phyloP scores from a whole-genome alignment of 2,888 invertebrate species.

The Agonopterix arenella region DNA sequence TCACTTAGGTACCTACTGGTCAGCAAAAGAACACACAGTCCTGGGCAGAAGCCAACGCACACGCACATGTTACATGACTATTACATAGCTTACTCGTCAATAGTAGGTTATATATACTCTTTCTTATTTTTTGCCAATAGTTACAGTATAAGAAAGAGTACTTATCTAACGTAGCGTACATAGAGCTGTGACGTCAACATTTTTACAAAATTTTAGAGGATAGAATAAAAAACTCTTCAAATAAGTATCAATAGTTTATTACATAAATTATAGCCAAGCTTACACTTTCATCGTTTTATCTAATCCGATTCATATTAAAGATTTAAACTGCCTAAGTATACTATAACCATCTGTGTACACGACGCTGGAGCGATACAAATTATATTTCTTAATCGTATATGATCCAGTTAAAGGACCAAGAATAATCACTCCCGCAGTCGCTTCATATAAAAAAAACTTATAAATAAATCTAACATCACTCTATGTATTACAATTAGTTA shows the following conservation, averaged over 20 bases:
- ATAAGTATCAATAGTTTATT: slow-evolving; percentile 74
- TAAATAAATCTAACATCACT: slow-evolving; percentile 70
- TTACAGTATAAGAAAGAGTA: no score
- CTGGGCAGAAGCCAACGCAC: no score
- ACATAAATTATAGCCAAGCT: slow-evolving; percentile 76
- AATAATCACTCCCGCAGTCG: slow-evolving; percentile 31
- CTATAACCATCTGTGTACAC: slow-evolving; percentile 49
- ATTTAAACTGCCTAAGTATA: slow-evolving; percentile 61
- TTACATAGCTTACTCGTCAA: no score
- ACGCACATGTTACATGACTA: no score
- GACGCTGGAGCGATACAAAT: slow-evolving; percentile 29
- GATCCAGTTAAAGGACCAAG: slow-evolving; percentile 10
- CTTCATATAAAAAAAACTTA: slow-evolving; percentile 61
- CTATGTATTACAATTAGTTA: slow-evolving; percentile 65
- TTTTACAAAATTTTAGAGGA: background rate
- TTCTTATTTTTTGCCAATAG: no score
- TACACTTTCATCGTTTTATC: slow-evolving; percentile 65
- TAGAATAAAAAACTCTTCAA: slow-evolving; percentile 30
- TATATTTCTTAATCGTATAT: slow-evolving; percentile 13
- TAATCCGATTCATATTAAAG: slow-evolving; percentile 59
- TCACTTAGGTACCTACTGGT: no score
- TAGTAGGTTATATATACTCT: no score
- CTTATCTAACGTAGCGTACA: no score
- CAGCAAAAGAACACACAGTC: no score
- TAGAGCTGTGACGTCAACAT: background rate